phyloP scores from a whole-genome alignment of 2,113 vertebrate genomes.

The Cyphomyrus plagiostoma region DNA sequence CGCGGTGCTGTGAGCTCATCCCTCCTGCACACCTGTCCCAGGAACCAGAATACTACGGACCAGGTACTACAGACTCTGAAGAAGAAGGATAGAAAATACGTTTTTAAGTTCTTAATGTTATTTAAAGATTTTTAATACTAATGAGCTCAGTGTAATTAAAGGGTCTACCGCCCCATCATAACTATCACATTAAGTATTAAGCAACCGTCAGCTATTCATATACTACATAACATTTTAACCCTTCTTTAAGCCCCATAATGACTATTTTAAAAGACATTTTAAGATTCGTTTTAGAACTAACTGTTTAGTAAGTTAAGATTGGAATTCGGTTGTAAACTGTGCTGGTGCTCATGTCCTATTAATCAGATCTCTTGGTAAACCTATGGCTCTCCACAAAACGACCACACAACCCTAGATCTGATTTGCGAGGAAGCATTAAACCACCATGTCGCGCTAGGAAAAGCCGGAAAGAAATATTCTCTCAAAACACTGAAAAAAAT shows the following conservation, averaged over 20 bases:
- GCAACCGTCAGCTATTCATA: background rate
- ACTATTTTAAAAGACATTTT: background rate
- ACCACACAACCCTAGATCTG: background rate
- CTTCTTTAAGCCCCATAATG: background rate
- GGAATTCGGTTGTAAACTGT: background rate
- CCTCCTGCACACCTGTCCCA: background rate
- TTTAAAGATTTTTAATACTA: background rate
- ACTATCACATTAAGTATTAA: background rate
- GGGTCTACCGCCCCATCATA: background rate
- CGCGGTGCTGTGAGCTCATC: background rate
- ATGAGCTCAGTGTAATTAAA: background rate
- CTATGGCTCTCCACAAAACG: background rate
- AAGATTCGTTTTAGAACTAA: background rate
- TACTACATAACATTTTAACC: background rate
- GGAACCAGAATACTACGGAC: background rate
- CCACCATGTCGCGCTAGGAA: background rate
- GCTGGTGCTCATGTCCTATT: background rate
- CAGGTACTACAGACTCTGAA: background rate
- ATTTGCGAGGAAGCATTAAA: background rate
- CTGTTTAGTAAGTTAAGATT: background rate
- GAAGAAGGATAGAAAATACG: background rate
- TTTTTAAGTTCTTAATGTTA: background rate
- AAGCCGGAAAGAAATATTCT: background rate
- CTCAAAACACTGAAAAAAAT: background rate
- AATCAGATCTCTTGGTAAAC: background rate